phyloP scores from a whole-genome alignment of 2,113 vertebrate species.

The Lophochroa leadbeateri region DNA sequence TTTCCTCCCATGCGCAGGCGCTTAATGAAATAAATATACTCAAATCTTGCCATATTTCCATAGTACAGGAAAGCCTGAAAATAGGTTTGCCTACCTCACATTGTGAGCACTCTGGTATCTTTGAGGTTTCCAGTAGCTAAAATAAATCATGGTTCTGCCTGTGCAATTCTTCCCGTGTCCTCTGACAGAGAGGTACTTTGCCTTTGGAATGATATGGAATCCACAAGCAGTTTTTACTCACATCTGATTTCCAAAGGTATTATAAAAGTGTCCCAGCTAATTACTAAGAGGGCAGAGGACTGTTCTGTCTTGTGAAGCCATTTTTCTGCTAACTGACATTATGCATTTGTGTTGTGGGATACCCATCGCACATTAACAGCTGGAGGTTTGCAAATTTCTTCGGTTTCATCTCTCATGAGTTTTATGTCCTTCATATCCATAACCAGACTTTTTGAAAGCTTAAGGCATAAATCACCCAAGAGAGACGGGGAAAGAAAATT shows the following conservation, averaged over 20 bases:
- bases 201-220: neutral
- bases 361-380: accelerated
- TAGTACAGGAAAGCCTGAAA: neutral
- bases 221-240: neutral
- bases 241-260: neutral
- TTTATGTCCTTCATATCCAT: neutral
- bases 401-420: neutral
- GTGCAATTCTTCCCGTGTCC: neutral
- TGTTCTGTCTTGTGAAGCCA: neutral
- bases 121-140: neutral
- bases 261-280: neutral
- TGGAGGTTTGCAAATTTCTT: neutral
- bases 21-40: neutral
- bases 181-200: neutral
- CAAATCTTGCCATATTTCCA: neutral
- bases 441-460: neutral
- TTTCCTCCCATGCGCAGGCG: neutral
- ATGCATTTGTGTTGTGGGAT: neutral
- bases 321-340: neutral
- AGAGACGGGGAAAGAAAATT: neutral
- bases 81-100: neutral
- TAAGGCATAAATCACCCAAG: neutral
- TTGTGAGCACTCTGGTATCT: neutral
- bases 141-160: neutral
- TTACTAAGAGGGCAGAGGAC: neutral